phyloP scores from a whole-genome alignment of 2,888 invertebrate species.

The Melinaea marsaeus region DNA sequence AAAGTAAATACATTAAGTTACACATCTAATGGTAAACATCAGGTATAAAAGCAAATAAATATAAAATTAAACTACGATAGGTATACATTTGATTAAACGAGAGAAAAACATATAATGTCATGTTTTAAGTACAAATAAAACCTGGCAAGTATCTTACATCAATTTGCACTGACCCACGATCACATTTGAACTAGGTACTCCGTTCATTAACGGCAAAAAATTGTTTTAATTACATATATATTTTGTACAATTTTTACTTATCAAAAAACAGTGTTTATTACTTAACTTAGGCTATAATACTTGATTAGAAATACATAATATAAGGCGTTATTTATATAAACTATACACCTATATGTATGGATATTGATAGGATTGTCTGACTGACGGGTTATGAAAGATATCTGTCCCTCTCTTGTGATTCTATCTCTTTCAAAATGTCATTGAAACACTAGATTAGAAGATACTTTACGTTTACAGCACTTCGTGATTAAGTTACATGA shows the following conservation, averaged over 20 bases:
- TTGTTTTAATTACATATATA: background rate
- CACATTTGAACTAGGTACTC: slow-evolving; percentile 6
- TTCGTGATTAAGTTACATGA: too few species aligned
- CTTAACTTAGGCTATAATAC: slow-evolving; percentile 23
- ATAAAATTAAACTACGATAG: slow-evolving; percentile 14
- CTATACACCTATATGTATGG: slow-evolving; percentile 11
- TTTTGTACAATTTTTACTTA: slow-evolving; percentile 9
- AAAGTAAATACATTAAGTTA: slow-evolving; percentile 34
- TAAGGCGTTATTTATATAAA: slow-evolving; percentile 4
- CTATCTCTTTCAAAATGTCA: too few species aligned
- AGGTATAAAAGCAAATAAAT: slow-evolving; percentile 40
- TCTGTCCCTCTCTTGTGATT: background rate
- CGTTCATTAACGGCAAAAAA: background rate
- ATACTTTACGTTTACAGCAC: too few species aligned
- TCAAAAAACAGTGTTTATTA: slow-evolving; percentile 9
- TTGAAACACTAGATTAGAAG: too few species aligned
- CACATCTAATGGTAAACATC: slow-evolving; percentile 66
- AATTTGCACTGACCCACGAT: slow-evolving; percentile 32
- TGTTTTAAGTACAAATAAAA: slow-evolving; percentile 11
- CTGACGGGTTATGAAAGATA: slow-evolving; percentile 7
- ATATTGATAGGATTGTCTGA: slow-evolving; percentile 5
- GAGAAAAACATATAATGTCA: slow-evolving; percentile 3
- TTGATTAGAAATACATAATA: slow-evolving; percentile 26
- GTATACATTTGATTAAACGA: background rate
- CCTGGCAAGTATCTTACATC: slow-evolving; percentile 29